phyloP scores from a whole-genome alignment of 2,113 vertebrate species.

The Dasyurus viverrinus region DNA sequence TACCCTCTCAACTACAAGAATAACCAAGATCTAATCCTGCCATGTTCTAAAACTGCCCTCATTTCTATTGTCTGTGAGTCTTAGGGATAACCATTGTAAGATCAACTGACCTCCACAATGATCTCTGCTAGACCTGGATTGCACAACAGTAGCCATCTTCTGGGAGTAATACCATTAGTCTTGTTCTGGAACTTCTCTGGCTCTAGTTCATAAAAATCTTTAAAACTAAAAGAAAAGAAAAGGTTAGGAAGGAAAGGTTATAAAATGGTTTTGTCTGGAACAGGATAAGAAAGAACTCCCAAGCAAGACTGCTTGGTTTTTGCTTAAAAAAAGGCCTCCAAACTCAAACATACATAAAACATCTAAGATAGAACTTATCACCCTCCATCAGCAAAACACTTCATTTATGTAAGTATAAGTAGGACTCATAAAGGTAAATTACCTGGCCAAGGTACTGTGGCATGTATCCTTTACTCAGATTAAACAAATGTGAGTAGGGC shows the following conservation, averaged over 20 bases:
- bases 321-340: neutral
- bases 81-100: neutral
- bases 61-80: neutral
- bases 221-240: conserved; percentile 85
- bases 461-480: neutral
- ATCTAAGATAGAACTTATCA: neutral
- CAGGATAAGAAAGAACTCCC: neutral
- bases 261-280: neutral
- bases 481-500: neutral
- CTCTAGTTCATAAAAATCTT: conserved; percentile 91
- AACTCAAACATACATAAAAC: neutral
- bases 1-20: neutral
- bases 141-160: conserved; percentile 92
- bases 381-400: neutral
- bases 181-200: conserved; percentile 94
- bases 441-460: neutral
- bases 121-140: conserved; percentile 90
- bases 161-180: conserved; percentile 91
- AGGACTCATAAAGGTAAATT: too few species aligned
- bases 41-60: neutral
- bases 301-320: neutral
- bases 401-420: neutral
- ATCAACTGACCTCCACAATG: conserved; percentile 87
- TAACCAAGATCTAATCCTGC: neutral
- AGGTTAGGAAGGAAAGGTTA: accelerated